Evolutionary conservation across 2,797 vertebrate genomes (phyloP), one percentile per base, ranked within the genome.

Genomic region (Aselliscus stoliczkanus): DNA sequence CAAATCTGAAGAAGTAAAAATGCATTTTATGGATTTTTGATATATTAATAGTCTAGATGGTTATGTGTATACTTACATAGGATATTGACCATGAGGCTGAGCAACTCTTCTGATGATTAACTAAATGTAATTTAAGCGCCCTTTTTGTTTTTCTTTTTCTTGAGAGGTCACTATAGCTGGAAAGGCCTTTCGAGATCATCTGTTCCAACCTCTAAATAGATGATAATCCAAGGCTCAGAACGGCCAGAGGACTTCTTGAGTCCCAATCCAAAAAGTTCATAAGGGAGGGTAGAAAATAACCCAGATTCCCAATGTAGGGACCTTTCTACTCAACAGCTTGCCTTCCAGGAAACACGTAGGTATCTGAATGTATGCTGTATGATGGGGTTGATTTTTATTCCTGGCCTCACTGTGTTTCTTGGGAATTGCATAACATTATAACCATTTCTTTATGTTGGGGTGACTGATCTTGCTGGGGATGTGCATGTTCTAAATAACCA

Each of bases 181-280:
- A 91, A 94, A 75, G 44, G 39, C 82, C 56, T 93, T 70, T 60
- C 0, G 6, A 34, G 54, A 20, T 90, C 67, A 70, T 84, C 65
- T 95, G 21, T 90, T 90, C 25, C 69, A 56, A 4, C 85, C 58
- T 93, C 87, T 89, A 86, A 79, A 86, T 73, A 96, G 79, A 37
- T 76, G 44, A 72, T 64, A 86, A 42, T 58, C 31, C 1, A 12
- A 85, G 42, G 18, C 58, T 86, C 56, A 62, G 56, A 34, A 88
- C 64, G 65, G 44, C 56, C 56, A 77, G 79, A 5, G 50, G 39
- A 70, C 72, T 91, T 94, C 6, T 31, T 50, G 21, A 69, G 21
- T 65, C 39, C 29, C 8, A n/a, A 15, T 56, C 21, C 34, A 27
- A 7, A 83, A 87, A 75, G 54, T n/a, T 90, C 21, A 10, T 50